Evolutionary conservation across 2,888 invertebrate genomes (phyloP), one percentile per base, ranked within the genome.

Genomic region (Brachyptera risi): DNA sequence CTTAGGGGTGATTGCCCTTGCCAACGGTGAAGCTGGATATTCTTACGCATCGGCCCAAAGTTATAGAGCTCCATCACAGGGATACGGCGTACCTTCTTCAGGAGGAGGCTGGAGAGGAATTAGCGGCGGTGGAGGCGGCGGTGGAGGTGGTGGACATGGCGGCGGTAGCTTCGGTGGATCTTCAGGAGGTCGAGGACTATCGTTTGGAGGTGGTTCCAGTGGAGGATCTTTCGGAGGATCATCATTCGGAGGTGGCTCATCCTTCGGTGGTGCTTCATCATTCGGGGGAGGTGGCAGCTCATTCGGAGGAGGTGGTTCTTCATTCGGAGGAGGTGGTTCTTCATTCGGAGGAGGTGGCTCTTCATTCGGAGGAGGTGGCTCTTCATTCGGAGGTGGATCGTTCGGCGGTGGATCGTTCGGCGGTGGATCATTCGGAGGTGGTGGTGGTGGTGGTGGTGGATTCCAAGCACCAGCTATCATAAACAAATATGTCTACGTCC

Each of bases 401-500:
- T 26, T 26, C 50, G 50, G 50, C 17, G 50, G 50, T n/a, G 50
- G 50, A 11, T 24, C 11, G 3, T 2, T 1, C 11, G 50, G 50
- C 3, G 24, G 24, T 26, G 50, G 50, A 9, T 24, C 26, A 3
- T 24, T 24, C 7, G 44, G 44, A 2, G 44, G 44, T 17, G 44
- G 44, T 4, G 44, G 44, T 11, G 15, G 26, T 17, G 54, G 54
- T 3, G 37, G 54, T 5, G 60, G 61, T 23, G 61, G 62, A 23
- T 68, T 87, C 69, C 79, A 89, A 44, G 54, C 35, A n/a, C 35
- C 35, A 21, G 31, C 54, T 3, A 54, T 54, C 19, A 86, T 91
- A 67, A 90, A 90, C 73, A 91, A 90, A 72, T 91, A 90, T 81
- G 90, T 90, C 75, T 92, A 92, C 81, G 92, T 92, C 3, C 92